Evolutionary conservation across 1,140 invertebrate genomes (phyloP).

Genomic region (Pararge aegeria): DNA sequence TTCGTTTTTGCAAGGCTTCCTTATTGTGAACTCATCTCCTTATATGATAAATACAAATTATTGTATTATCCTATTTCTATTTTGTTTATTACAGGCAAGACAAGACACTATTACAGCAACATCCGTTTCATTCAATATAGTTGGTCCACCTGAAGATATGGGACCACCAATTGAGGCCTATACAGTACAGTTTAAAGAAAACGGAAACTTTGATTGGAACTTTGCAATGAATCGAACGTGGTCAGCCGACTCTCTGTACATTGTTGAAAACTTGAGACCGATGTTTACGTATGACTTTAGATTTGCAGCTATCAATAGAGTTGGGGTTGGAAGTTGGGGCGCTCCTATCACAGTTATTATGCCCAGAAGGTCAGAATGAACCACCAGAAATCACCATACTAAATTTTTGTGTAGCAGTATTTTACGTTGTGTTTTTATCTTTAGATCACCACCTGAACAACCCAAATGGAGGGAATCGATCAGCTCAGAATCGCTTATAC

Average conservation of each 20-base stretch:
- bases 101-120: slow-evolving; percentile 88
- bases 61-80: neutral
- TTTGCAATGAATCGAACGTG: slow-evolving; percentile 86
- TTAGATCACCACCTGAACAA: slow-evolving; percentile 67
- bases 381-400: neutral
- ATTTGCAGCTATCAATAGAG: slow-evolving; percentile 91
- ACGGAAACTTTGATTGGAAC: slow-evolving; percentile 84
- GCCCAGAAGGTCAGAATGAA: slow-evolving; percentile 66
- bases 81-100: slow-evolving; percentile 73
- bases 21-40: too few species aligned
- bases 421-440: slow-evolving; percentile 7
- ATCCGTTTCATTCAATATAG: slow-evolving; percentile 88
- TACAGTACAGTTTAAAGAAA: slow-evolving; percentile 87
- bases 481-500: slow-evolving; percentile 63
- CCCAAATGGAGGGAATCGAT: slow-evolving; percentile 71
- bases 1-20: too few species aligned
- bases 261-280: slow-evolving; percentile 89
- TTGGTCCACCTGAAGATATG: slow-evolving; percentile 85
- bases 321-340: slow-evolving; percentile 88
- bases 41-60: neutral
- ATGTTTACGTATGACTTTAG: slow-evolving; percentile 91
- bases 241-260: slow-evolving; percentile 87
- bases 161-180: slow-evolving; percentile 88
- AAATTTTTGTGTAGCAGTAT: neutral
- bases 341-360: slow-evolving; percentile 80